Base-by-base conservation (phyloP, 2,797 vertebrate genomes). In the Hapalemur alaotrensis region DNA sequence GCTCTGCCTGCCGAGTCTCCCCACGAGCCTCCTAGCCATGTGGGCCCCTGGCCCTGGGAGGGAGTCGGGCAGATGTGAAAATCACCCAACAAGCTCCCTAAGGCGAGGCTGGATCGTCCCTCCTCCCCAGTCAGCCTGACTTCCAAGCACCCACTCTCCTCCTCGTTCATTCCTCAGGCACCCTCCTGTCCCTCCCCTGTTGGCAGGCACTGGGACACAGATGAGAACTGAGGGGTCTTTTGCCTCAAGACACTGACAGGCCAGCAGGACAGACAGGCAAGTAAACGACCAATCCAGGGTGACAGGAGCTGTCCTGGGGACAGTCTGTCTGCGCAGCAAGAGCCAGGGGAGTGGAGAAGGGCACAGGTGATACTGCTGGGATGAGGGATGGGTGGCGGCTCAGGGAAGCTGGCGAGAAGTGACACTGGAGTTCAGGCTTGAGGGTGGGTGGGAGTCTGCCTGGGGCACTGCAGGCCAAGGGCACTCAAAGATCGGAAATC, bases 271-370 rank as follows among this genome's bases (percentile, higher is more conserved):
- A 1, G 69, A 38, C 38, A n/a, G 83, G 63, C 1, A 14, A 52
- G 78, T 2, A 38, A 50, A 90, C 70, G 48, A 20, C 18, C 1
- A 1, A 4, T 22, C 43, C 35, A 50, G 48, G 9, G 2, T 30
- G 38, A 20, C 4, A 12, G 48, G 43, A 20, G 28, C 10, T 30
- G 3, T 50, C 43, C 11, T 18, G 6, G 35, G 14, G 20, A 72
- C 1, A 2, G 41, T 6, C 8, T 6, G 15, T 6, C 8, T 8
- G 15, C 0, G 1, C 8, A 5, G n/a, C 13, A 22, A 52, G 63
- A 2, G 2, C 13, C 20, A 2, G 38, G 57, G 78, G 48, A 59
- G 80, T 46, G 23, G 78, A 20, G 20, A 50, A 50, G 30, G 43
- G 57, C 32, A 41, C 67, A 52, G 61, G 35, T 32, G 54, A 30